Conservation (phyloP, 2,113 vertebrate genomes). For the Ctenodactylus gundi region DNA sequence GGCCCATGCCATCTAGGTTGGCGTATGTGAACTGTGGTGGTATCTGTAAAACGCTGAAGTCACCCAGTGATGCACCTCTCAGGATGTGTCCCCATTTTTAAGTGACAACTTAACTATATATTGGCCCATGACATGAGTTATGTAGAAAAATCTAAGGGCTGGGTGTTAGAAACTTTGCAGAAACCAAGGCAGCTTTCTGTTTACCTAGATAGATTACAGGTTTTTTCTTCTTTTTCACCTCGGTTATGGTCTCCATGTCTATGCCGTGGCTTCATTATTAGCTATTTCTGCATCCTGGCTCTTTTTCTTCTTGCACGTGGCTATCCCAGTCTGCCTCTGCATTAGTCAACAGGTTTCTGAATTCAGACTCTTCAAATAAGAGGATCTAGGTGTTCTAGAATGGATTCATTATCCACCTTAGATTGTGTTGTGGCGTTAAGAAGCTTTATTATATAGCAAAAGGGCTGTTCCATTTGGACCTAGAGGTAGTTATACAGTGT, state of each 20-base stretch:
- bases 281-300: not conserved
- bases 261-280: not conserved
- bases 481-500: not conserved
- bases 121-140: not conserved
- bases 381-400: not conserved
- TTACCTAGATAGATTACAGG: too few relatives aligned
- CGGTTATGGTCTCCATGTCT: not conserved
- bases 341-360: not conserved
- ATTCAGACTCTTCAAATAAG: not conserved
- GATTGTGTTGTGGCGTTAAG: not conserved
- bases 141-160: not conserved
- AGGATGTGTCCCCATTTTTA: not conserved
- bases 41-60: not conserved
- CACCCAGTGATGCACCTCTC: not conserved
- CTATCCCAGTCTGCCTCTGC: not conserved
- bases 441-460: not conserved
- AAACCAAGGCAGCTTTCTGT: not conserved
- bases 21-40: not conserved
- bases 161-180: not conserved
- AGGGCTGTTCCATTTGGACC: not conserved
- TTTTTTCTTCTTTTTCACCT: not conserved
- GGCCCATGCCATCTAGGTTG: not conserved
- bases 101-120: not conserved
- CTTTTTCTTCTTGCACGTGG: not conserved
- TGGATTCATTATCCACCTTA: not conserved